Conservation (phyloP, 2,888 invertebrate genomes). For the Lithophane socia region DNA sequence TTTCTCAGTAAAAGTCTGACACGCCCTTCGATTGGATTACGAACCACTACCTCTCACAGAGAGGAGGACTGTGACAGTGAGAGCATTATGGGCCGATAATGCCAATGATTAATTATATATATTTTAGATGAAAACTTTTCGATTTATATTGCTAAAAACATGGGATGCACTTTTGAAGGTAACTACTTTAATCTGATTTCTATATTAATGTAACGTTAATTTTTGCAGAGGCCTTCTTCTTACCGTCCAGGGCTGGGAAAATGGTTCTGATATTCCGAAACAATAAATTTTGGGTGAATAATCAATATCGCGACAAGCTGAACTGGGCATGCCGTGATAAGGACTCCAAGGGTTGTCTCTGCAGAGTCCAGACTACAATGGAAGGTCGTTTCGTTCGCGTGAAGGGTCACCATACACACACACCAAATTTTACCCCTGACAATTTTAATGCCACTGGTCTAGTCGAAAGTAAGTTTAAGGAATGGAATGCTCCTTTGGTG, state of each 20-base stretch:
- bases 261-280: constrained; percentile 85
- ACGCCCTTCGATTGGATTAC: no score
- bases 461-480: constrained; percentile 68
- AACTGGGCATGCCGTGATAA: constrained; percentile 89
- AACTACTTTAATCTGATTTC: not conserved
- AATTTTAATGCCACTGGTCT: constrained; percentile 80
- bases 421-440: constrained; percentile 84
- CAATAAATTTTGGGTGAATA: constrained; percentile 89
- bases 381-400: constrained; percentile 84
- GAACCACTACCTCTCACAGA: not conserved
- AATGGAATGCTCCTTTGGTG: constrained; percentile 65
- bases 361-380: constrained; percentile 87
- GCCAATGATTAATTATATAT: not conserved
- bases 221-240: constrained; percentile 85
- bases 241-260: constrained; percentile 87
- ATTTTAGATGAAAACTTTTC: not conserved
- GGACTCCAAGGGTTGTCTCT: constrained; percentile 83
- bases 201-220: constrained; percentile 33
- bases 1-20: no score
- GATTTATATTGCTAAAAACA: not conserved
- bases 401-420: constrained; percentile 84
- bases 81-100: not conserved
- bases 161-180: not conserved
- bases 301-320: constrained; percentile 85
- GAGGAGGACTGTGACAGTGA: no score